Percentiles rank a stretch among this genome's conserved stretches.
Evolutionary conservation across 2,113 vertebrate genomes (phyloP).

Genomic region (Acrocephalus arundinaceus): DNA sequence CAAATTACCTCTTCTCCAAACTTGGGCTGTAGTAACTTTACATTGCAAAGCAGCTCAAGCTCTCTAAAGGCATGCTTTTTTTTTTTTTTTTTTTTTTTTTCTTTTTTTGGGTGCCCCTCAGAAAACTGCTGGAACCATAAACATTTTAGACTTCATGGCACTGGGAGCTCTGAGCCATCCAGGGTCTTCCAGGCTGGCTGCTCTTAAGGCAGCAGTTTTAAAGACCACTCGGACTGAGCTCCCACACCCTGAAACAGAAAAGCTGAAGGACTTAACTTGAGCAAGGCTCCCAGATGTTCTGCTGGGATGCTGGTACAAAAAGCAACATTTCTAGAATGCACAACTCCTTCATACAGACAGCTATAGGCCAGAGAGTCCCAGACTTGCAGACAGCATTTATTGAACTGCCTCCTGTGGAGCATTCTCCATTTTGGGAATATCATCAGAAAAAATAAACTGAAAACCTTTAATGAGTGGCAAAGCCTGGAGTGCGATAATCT

Average conservation of each 20-base stretch:
- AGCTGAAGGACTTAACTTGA: background rate
- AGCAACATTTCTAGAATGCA: background rate
- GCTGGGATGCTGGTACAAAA: background rate
- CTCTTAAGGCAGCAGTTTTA: background rate
- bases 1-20: background rate
- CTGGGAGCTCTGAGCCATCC: background rate
- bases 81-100: background rate
- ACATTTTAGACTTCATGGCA: background rate
- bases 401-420: background rate
- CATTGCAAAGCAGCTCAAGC: background rate
- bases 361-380: background rate
- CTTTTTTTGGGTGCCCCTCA: no score
- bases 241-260: background rate
- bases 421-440: background rate
- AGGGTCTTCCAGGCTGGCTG: background rate
- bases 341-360: background rate
- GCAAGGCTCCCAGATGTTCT: background rate
- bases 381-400: background rate
- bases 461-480: background rate
- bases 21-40: background rate
- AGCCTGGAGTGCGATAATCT: background rate
- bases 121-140: background rate
- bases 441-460: background rate
- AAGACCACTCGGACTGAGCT: background rate
- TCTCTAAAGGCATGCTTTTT: background rate